These are phyloP conservation scores for Drosophila ambigua DNA, from an alignment of 1,140 invertebrate genomes.

Conservation along the genomic window DNA sequence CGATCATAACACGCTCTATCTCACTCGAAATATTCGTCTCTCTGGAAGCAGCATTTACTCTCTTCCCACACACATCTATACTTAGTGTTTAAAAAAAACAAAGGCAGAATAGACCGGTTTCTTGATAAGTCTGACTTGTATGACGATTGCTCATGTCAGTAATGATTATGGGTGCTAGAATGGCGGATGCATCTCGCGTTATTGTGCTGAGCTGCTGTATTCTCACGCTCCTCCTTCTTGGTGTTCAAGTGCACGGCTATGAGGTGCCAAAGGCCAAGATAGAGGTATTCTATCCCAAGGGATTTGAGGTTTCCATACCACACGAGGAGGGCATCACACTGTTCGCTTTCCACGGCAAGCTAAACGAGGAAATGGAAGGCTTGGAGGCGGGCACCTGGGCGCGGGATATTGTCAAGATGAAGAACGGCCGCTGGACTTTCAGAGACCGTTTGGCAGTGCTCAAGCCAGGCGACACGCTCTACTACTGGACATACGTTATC, in stretches of 20 bases:
- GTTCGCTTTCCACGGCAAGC: constrained; percentile 90
- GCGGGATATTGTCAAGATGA: constrained; percentile 87
- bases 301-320: constrained; percentile 87
- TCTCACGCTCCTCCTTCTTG: constrained; percentile 11
- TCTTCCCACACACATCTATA: background rate
- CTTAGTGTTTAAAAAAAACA: constrained; percentile 15
- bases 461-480: constrained; percentile 88
- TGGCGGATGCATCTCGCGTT: constrained; percentile 32
- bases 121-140: constrained; percentile 59
- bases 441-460: constrained; percentile 86
- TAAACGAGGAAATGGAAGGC: constrained; percentile 90
- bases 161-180: constrained; percentile 15
- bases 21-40: too few species aligned
- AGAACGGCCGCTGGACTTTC: constrained; percentile 89
- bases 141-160: constrained; percentile 40
- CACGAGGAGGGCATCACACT: constrained; percentile 88
- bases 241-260: constrained; percentile 67
- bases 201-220: constrained; percentile 8
- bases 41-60: too few species aligned
- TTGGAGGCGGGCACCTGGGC: constrained; percentile 89
- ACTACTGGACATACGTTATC: constrained; percentile 91
- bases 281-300: constrained; percentile 87
- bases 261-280: constrained; percentile 86
- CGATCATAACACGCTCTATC: too few species aligned
- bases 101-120: constrained; percentile 56